Evolutionary conservation across 2,797 vertebrate genomes (phyloP).

Genomic region (Eptatretus atami): DNA sequence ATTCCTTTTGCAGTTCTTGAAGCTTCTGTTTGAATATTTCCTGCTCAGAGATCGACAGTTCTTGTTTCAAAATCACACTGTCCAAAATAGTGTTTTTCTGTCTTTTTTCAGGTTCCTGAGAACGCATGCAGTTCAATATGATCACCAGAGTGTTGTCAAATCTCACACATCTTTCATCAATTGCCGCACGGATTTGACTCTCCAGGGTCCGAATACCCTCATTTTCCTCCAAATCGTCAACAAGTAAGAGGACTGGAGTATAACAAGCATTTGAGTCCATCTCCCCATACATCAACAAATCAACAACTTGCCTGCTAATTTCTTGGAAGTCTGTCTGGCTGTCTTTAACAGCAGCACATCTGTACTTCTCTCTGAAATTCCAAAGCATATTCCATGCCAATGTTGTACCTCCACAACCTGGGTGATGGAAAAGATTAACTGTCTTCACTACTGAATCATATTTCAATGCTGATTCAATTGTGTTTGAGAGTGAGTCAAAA

Average conservation of each 20-base stretch:
- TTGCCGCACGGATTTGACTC: slow-evolving; percentile 14
- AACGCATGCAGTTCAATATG: slow-evolving; percentile 29
- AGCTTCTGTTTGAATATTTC: slow-evolving; percentile 26
- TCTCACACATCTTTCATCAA: slow-evolving; percentile 11
- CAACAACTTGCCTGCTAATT: slow-evolving; percentile 19
- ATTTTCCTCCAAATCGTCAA: slow-evolving; percentile 33
- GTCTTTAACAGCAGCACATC: slow-evolving; percentile 28
- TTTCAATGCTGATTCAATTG: slow-evolving; percentile 12
- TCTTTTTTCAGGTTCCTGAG: slow-evolving; percentile 18
- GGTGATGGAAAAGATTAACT: slow-evolving; percentile 25
- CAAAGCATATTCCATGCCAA: slow-evolving; percentile 34
- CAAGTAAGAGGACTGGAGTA: slow-evolving; percentile 26
- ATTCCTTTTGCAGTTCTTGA: slow-evolving; percentile 18
- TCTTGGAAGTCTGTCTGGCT: slow-evolving; percentile 15
- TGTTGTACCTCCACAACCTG: slow-evolving; percentile 37
- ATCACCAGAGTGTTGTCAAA: slow-evolving; percentile 19
- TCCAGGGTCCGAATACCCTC: slow-evolving; percentile 21
- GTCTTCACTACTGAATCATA: slow-evolving; percentile 14
- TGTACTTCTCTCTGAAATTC: slow-evolving; percentile 18
- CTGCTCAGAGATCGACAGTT: slow-evolving; percentile 19
- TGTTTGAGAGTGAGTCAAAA: slow-evolving; percentile 14
- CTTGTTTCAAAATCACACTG: slow-evolving; percentile 17
- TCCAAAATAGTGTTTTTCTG: slow-evolving; percentile 12
- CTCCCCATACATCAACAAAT: slow-evolving; percentile 17
- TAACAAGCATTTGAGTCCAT: slow-evolving; percentile 11